phyloP scores from a whole-genome alignment of 2,888 invertebrate species.

The Orthonychiurus folsomi region DNA sequence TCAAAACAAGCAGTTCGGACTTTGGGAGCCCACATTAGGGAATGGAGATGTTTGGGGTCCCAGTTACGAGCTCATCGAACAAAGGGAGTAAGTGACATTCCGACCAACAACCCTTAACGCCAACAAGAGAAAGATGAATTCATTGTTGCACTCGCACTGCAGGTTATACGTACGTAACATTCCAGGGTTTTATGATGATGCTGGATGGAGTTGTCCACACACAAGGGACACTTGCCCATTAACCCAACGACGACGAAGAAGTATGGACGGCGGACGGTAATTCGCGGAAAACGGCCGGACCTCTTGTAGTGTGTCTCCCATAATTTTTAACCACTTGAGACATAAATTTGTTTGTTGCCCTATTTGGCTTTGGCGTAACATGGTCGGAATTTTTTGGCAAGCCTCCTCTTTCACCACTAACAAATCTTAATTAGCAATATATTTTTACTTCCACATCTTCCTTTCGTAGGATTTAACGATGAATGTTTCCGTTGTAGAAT shows the following conservation, averaged over 20 bases:
- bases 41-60: not conserved
- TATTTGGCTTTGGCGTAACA: conserved; percentile 1
- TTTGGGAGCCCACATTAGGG: not conserved
- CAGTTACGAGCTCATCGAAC: not conserved
- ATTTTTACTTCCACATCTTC: too few relatives aligned
- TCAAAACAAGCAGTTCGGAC: too few relatives aligned
- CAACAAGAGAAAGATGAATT: not conserved
- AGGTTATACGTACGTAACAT: too few relatives aligned
- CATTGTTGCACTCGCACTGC: not conserved
- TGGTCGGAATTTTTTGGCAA: conserved; percentile 1
- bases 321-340: not conserved
- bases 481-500: too few relatives aligned
- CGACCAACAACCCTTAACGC: not conserved
- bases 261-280: too few relatives aligned
- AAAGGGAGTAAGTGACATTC: conserved; percentile 1
- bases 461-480: too few relatives aligned
- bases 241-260: too few relatives aligned
- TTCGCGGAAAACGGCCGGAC: too few relatives aligned
- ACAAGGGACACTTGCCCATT: too few relatives aligned
- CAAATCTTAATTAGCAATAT: conserved; percentile 1
- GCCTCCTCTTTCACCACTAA: not conserved
- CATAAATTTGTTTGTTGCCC: not conserved
- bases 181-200: not conserved
- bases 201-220: too few relatives aligned
- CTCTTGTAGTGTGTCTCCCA: too few relatives aligned